These are phyloP conservation scores for Australoheros facetus DNA, from an alignment of 2,797 vertebrate species.

Conservation along the genomic window DNA sequence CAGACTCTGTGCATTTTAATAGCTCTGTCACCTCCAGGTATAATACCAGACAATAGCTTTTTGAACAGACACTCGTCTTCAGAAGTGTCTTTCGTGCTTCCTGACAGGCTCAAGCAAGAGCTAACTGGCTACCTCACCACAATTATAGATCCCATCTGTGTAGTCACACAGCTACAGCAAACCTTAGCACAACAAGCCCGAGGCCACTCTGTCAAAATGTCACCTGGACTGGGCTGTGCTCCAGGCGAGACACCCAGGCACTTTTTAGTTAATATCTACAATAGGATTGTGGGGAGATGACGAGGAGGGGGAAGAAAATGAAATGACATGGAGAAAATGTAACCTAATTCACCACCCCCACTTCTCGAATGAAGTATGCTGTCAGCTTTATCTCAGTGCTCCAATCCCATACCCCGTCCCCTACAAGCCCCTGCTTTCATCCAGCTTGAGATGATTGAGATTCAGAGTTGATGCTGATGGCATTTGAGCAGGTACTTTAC, in stretches of 20 bases:
- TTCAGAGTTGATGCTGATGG: slow-evolving; percentile 71
- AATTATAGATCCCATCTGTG: slow-evolving; percentile 77
- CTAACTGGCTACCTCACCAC: slow-evolving; percentile 70
- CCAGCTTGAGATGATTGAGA: slow-evolving; percentile 71
- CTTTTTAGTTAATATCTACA: slow-evolving; percentile 70
- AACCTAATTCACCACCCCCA: slow-evolving; percentile 64
- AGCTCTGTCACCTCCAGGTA: slow-evolving; percentile 75
- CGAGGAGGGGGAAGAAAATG: slow-evolving; percentile 29
- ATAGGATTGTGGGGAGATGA: slow-evolving; percentile 39
- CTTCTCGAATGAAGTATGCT: slow-evolving; percentile 69
- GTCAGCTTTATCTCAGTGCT: slow-evolving; percentile 69
- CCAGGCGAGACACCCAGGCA: slow-evolving; percentile 60
- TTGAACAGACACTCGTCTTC: slow-evolving; percentile 71
- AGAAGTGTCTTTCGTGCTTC: slow-evolving; percentile 63
- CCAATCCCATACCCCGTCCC: slow-evolving; percentile 18
- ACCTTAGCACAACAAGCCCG: slow-evolving; percentile 64
- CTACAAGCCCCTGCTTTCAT: slow-evolving; percentile 31
- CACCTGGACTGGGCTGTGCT: slow-evolving; percentile 62
- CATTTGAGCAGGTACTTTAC: slow-evolving; percentile 66
- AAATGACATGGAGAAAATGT: slow-evolving; percentile 70
- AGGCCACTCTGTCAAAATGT: slow-evolving; percentile 75
- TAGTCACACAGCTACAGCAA: slow-evolving; percentile 46
- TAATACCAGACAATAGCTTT: slow-evolving; percentile 74
- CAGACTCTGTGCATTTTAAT: slow-evolving; percentile 73
- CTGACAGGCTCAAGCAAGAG: slow-evolving; percentile 62